These are phyloP conservation scores for Setipinna tenuifilis DNA, from an alignment of 2,797 vertebrate genomes.

Conservation along the genomic window DNA sequence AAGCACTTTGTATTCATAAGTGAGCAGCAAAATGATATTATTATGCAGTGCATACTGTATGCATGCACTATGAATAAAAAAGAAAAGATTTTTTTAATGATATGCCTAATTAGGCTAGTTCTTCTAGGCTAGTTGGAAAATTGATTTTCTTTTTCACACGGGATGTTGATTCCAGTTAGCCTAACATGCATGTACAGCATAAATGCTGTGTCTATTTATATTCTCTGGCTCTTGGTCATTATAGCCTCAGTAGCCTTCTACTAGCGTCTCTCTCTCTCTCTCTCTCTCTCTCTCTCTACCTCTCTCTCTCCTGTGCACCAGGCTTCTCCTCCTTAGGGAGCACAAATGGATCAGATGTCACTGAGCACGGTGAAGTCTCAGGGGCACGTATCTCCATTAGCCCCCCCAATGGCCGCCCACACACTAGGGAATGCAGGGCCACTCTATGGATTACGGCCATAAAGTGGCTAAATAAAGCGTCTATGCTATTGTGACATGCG, in stretches of 20 bases:
- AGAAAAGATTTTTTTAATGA: background rate
- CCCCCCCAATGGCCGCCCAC: background rate
- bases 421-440: background rate
- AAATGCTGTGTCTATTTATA: background rate
- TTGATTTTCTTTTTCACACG: background rate
- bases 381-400: background rate
- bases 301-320: conserved; percentile 1
- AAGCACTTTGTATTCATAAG: conserved; percentile 9
- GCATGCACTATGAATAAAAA: background rate
- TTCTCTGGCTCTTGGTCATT: background rate
- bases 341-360: background rate
- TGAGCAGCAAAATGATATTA: background rate
- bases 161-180: background rate
- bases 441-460: background rate
- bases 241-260: background rate
- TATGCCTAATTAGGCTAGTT: background rate
- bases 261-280: no score
- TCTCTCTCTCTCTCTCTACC: conserved; percentile 13
- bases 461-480: background rate
- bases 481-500: background rate
- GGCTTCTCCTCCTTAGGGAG: background rate
- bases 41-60: background rate
- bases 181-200: background rate
- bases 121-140: no score
- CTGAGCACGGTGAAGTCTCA: background rate